phyloP scores from a whole-genome alignment of 1,140 invertebrate species.

The Eupristina koningsbergeri region DNA sequence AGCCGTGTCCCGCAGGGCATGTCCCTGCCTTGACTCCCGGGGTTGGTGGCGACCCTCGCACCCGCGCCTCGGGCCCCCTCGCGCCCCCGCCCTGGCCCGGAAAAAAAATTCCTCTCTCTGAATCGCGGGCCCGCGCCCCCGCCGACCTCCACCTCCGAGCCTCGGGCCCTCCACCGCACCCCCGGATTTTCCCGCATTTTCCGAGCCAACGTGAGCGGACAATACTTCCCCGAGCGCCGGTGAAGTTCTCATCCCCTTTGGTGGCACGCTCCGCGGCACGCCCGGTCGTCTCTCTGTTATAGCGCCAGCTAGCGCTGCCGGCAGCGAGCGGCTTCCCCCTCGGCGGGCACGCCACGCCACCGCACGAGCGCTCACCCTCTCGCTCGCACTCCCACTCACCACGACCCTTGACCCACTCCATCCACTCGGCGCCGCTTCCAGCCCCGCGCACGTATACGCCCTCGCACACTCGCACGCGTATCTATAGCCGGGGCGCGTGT shows the following conservation, averaged over 20 bases:
- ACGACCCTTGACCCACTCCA: slow-evolving; percentile 51
- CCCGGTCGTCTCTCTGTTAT: slow-evolving; percentile 73
- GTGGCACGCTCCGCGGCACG: slow-evolving; percentile 74
- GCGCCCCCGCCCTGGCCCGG: no score
- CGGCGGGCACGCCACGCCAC: slow-evolving; percentile 52
- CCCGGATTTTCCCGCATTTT: slow-evolving; percentile 47
- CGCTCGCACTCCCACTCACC: slow-evolving; percentile 43
- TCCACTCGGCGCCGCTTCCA: slow-evolving; percentile 44
- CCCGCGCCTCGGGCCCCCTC: neutral
- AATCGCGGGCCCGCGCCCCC: neutral
- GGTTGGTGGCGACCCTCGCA: neutral
- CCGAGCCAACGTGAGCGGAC: slow-evolving; percentile 53
- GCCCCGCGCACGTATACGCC: slow-evolving; percentile 2
- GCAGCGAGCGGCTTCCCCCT: slow-evolving; percentile 61
- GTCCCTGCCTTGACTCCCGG: slow-evolving; percentile 62
- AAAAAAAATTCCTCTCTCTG: slow-evolving; percentile 65
- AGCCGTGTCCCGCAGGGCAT: slow-evolving; percentile 73
- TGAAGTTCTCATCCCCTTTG: slow-evolving; percentile 72
- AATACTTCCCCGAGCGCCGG: slow-evolving; percentile 64
- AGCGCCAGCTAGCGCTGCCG: slow-evolving; percentile 62
- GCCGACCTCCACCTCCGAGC: no score
- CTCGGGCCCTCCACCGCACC: no score
- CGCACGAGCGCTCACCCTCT: slow-evolving; percentile 46
- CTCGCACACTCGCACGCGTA: neutral
- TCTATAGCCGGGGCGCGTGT: neutral